Evolutionary conservation across 2,888 invertebrate genomes (phyloP).

Genomic region (Cephus sareptanus): DNA sequence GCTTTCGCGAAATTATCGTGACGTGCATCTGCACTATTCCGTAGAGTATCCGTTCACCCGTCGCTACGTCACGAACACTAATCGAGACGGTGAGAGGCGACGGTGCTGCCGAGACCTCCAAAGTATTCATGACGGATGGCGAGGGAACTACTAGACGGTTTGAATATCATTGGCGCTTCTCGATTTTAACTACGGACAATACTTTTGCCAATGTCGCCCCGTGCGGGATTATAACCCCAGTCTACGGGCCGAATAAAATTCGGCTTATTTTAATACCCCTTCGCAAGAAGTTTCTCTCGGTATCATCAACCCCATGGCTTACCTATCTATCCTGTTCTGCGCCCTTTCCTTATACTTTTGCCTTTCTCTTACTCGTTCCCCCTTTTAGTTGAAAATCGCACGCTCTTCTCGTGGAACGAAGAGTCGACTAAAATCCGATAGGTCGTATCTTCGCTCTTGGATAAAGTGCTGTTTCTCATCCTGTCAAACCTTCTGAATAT

Average conservation of each 20-base stretch:
- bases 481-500: neutral
- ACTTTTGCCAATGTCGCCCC: neutral
- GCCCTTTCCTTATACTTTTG: neutral
- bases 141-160: neutral
- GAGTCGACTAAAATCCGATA: neutral
- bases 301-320: neutral
- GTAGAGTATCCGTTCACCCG: neutral
- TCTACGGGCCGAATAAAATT: constrained; percentile 39
- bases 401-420: neutral
- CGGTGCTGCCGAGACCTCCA: neutral
- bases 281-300: constrained; percentile 5
- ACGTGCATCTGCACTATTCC: neutral
- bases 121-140: neutral
- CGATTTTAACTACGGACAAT: neutral
- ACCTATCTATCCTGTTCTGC: neutral
- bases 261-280: constrained; percentile 42
- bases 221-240: constrained; percentile 34
- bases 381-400: neutral
- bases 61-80: neutral
- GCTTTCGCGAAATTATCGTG: neutral
- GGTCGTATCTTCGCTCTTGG: neutral
- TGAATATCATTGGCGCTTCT: neutral
- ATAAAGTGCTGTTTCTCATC: neutral
- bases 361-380: neutral
- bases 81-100: neutral